Percentiles rank a stretch among this genome's conserved stretches.
These are phyloP conservation scores for Wiebesia pumilae DNA, from an alignment of 1,140 invertebrate species.

Conservation along the genomic window DNA sequence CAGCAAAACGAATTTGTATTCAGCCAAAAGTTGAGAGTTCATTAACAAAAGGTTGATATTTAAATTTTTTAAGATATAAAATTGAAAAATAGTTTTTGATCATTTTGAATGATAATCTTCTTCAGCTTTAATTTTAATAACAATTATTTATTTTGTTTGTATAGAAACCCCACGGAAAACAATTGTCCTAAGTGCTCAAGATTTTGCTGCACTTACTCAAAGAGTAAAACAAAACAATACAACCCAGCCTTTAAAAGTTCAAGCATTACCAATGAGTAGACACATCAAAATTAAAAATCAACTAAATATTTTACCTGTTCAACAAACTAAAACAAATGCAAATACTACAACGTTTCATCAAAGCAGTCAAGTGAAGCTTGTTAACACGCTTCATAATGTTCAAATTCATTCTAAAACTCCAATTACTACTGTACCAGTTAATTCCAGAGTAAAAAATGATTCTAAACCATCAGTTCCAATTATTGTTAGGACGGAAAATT, in stretches of 20 bases:
- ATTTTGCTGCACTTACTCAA: conserved; percentile 74
- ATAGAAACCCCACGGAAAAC: conserved; percentile 70
- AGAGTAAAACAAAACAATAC: conserved; percentile 65
- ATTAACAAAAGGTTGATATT: conserved; percentile 25
- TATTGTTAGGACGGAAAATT: conserved; percentile 52
- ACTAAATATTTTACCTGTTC: conserved; percentile 52
- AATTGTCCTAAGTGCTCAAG: conserved; percentile 73
- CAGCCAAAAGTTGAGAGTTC: conserved; percentile 53
- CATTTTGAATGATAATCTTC: conserved; percentile 23
- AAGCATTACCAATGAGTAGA: conserved; percentile 57
- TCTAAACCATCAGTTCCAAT: conserved; percentile 35
- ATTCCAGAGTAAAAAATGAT: conserved; percentile 34
- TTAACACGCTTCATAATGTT: conserved; percentile 53
- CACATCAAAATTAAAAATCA: conserved; percentile 56
- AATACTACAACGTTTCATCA: conserved; percentile 31
- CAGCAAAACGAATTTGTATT: conserved; percentile 61
- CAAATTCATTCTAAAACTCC: conserved; percentile 49
- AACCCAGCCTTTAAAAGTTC: conserved; percentile 62
- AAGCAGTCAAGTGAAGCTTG: conserved; percentile 58
- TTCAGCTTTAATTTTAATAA: not conserved
- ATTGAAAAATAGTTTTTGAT: not conserved
- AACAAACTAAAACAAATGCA: conserved; percentile 35
- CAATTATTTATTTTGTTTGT: conserved; percentile 44
- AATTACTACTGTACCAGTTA: not conserved
- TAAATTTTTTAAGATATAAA: not conserved